Conservation (phyloP, 2,113 vertebrate genomes). For the Sporophila hypoxantha region DNA sequence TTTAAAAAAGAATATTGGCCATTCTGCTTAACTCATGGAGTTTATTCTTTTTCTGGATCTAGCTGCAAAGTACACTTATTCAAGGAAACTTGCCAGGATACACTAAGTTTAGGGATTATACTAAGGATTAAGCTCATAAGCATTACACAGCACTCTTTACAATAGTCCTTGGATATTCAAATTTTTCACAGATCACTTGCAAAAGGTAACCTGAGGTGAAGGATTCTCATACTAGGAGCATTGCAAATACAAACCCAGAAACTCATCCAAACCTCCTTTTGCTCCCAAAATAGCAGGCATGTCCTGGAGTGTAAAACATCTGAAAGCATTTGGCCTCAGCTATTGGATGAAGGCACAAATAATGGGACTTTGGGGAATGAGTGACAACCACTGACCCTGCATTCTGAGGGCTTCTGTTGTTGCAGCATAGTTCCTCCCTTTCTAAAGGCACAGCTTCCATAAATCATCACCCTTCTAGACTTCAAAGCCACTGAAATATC, state of each 20-base stretch:
- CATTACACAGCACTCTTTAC: not conserved
- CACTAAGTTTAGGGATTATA: not conserved
- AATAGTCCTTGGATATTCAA: not conserved
- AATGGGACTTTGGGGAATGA: not conserved
- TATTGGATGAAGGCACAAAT: not conserved
- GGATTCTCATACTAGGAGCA: not conserved
- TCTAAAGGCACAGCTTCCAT: slow-evolving; percentile 6
- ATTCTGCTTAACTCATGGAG: not conserved
- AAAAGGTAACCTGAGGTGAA: not conserved
- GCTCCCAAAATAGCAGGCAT: not conserved
- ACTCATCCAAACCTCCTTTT: not conserved
- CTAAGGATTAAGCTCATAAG: not conserved
- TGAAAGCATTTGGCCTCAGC: not conserved
- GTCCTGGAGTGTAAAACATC: not conserved
- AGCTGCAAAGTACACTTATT: not conserved
- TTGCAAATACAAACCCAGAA: not conserved
- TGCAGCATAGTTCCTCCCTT: not conserved
- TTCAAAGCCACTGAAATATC: slow-evolving; percentile 23
- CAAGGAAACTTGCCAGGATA: slow-evolving; percentile 14
- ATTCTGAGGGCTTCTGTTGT: slow-evolving; percentile 11
- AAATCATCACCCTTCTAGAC: slow-evolving; percentile 19
- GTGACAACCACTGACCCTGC: not conserved
- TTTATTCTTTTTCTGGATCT: not conserved
- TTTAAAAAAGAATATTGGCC: not conserved
- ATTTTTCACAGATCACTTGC: not conserved